Conservation (phyloP, 2,113 vertebrate species). For the Otocyon megalotis region DNA sequence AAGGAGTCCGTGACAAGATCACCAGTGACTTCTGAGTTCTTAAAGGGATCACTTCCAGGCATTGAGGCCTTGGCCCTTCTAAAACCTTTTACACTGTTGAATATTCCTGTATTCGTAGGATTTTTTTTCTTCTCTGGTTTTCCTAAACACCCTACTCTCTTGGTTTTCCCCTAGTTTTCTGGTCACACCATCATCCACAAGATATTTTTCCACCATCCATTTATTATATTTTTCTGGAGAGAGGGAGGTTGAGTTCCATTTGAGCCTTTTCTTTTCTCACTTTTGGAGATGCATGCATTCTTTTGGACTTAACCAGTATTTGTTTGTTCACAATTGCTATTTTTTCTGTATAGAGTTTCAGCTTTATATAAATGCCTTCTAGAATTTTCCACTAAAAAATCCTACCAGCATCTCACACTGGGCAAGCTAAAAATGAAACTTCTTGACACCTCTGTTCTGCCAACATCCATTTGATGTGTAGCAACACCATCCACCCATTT, state of each 20-base stretch:
- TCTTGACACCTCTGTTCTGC: too few relatives aligned
- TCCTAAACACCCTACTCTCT: neutral
- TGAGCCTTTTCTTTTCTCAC: neutral
- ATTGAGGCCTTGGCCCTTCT: fast-evolving
- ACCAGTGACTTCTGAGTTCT: neutral
- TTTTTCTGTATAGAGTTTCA: neutral
- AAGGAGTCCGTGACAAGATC: neutral
- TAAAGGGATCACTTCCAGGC: neutral
- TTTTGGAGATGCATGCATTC: neutral
- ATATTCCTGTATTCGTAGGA: fast-evolving
- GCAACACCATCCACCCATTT: fast-evolving
- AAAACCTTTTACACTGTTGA: fast-evolving
- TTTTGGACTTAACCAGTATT: neutral
- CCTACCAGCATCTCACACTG: too few relatives aligned
- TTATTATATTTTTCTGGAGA: too few relatives aligned
- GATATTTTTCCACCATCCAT: fast-evolving
- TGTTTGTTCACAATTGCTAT: neutral
- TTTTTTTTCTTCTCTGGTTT: neutral
- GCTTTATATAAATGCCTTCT: neutral
- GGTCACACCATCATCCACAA: neutral
- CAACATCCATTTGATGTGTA: fast-evolving
- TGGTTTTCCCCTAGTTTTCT: too few relatives aligned
- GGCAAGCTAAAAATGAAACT: neutral
- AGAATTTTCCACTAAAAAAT: neutral
- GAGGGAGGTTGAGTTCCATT: too few relatives aligned